Base-by-base conservation (phyloP, 2,797 vertebrate genomes). In the Myotis vivesi region DNA sequence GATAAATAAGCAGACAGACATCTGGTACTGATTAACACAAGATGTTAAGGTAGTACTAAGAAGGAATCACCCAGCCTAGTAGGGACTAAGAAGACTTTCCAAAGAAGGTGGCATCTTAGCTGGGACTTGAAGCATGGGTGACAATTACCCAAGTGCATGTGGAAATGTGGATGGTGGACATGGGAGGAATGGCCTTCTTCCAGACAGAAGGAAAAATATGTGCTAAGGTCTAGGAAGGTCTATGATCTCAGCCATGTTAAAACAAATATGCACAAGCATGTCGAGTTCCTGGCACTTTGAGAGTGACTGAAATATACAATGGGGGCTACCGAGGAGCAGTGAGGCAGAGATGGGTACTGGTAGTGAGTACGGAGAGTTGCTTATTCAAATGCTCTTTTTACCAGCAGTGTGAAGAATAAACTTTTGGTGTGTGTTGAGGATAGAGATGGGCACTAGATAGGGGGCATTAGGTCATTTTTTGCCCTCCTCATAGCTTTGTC, bases 401-500 rank as follows among this genome's bases (percentile, higher is more conserved):
- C 19, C 4, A 73, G 30, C 13, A 72, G 8, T 59, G 28, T 76
- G 28, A 79, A 83, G 83, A 64, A 49, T 38, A 3, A 92, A 59
- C 5, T 28, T 83, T 30, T 72, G 28, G 10, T 49, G 11, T 55
- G 19, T 23, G 4, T 57, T 84, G 3, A 17, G 3, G 57, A 59
- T 46, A 10, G 12, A 68, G 59, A 69, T 16, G 3, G 38, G 23
- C 19, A 28, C 9, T 44, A 59, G 41, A 73, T 38, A 82, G 3
- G 22, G 8, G 16, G 19, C 36, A 68, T 8, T 46, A 8, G 28
- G 51, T 68, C 6, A 86, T 1, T 17, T 57, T 73, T 51, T 46
- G 25, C 68, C 19, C 87, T 92, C 12, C 23, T 80, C 57, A 89
- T 57, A 69, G 19, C 36, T 84, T 93, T 73, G 8, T 49, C 28